Conservation (phyloP, 2,888 invertebrate species). For the Cantharis rustica region DNA sequence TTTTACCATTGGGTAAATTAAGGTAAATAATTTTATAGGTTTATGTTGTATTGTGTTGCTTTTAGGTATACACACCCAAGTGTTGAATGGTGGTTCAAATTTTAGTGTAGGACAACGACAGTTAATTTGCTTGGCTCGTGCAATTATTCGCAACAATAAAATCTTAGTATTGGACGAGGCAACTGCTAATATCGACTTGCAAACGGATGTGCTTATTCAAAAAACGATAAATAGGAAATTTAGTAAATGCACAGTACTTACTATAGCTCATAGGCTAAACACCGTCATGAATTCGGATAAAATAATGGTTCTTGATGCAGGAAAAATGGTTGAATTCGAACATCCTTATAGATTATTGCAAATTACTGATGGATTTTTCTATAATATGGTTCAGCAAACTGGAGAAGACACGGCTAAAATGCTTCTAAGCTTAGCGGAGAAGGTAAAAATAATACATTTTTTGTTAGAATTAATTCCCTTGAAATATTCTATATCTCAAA, state of each 20-base stretch:
- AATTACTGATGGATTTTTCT: conserved; percentile 61
- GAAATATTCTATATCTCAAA: no score
- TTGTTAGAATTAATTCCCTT: no score
- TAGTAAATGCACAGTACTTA: conserved; percentile 76
- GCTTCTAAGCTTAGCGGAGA: neutral
- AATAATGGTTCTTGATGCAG: conserved; percentile 80
- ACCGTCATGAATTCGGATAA: conserved; percentile 86
- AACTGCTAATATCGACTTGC: conserved; percentile 80
- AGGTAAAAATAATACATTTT: neutral
- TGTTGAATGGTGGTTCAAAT: conserved; percentile 69
- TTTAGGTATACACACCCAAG: conserved; percentile 65
- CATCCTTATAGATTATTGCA: conserved; percentile 70
- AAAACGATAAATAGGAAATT: conserved; percentile 75
- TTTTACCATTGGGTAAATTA: neutral
- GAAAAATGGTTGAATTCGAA: conserved; percentile 75
- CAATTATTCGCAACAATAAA: conserved; percentile 55
- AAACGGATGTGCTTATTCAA: conserved; percentile 78
- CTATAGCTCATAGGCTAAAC: conserved; percentile 81
- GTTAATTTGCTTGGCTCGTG: conserved; percentile 69
- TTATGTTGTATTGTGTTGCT: neutral
- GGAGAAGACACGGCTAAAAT: neutral
- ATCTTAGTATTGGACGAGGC: conserved; percentile 66
- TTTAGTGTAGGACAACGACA: conserved; percentile 62
- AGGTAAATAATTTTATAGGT: neutral
- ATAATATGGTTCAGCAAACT: conserved; percentile 67